phyloP scores from a whole-genome alignment of 2,797 vertebrate species.

The Podarcis lilfordi region DNA sequence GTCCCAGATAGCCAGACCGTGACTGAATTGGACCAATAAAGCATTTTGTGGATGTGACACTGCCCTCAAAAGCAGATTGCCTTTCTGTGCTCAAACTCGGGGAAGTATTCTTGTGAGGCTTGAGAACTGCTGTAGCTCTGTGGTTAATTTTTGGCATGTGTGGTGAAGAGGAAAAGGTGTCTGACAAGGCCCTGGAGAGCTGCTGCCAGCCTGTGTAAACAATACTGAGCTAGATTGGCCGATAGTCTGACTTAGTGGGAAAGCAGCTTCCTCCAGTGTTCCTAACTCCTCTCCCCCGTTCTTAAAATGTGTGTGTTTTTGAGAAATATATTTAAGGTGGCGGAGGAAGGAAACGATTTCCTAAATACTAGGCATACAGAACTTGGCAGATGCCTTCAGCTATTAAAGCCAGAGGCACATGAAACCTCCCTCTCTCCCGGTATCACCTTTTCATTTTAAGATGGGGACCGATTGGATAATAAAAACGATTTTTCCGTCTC shows the following conservation, averaged over 20 bases:
- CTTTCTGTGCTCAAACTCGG: background rate
- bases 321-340: constrained; percentile 37
- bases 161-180: too few species aligned
- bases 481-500: constrained; percentile 37
- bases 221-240: background rate
- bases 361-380: constrained; percentile 58
- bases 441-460: background rate
- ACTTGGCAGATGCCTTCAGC: constrained; percentile 50
- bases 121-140: background rate
- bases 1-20: background rate
- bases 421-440: constrained; percentile 14
- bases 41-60: background rate
- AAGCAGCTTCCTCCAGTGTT: background rate
- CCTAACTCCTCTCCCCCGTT: background rate
- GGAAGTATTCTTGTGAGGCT: background rate
- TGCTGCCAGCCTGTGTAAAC: background rate
- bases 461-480: constrained; percentile 22
- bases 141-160: background rate
- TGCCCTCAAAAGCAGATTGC: background rate
- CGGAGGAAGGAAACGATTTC: constrained; percentile 68
- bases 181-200: background rate
- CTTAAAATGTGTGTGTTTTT: constrained; percentile 38
- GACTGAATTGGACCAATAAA: background rate
- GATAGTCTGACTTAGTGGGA: background rate
- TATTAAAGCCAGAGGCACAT: constrained; percentile 55